phyloP scores from a whole-genome alignment of 2,888 invertebrate genomes.

The Epinotia brunnichana region DNA sequence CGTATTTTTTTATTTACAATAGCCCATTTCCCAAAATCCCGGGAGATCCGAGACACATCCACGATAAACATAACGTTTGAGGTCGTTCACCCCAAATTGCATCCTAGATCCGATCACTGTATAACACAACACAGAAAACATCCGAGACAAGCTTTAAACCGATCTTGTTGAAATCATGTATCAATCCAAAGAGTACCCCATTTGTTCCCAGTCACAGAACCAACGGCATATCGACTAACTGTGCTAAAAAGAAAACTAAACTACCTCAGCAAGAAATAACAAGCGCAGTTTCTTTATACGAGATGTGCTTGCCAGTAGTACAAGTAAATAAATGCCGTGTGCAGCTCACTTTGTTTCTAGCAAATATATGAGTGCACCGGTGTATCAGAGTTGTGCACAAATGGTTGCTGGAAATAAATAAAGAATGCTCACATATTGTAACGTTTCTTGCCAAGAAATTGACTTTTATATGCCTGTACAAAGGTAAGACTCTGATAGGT shows the following conservation, averaged over 20 bases:
- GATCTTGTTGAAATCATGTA: no score
- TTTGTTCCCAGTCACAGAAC: neutral
- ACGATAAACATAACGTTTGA: no score
- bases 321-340: conserved; percentile 21
- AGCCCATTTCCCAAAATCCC: no score
- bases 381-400: conserved; percentile 5
- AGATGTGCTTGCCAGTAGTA: conserved; percentile 3
- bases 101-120: no score
- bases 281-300: conserved; percentile 25
- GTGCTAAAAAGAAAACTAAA: conserved; percentile 5
- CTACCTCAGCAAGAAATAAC: conserved; percentile 10
- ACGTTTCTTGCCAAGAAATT: neutral
- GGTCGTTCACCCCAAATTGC: no score
- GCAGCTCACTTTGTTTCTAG: conserved; percentile 26
- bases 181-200: neutral
- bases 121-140: no score
- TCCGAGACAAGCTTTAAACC: no score
- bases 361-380: conserved; percentile 9
- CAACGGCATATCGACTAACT: neutral
- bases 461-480: neutral
- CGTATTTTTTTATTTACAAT: no score
- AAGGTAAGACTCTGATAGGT: no score
- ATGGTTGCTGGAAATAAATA: neutral
- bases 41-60: no score
- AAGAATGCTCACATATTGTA: neutral